Evolutionary conservation across 2,888 invertebrate genomes (phyloP).

Genomic region (Callyntrura sp.): DNA sequence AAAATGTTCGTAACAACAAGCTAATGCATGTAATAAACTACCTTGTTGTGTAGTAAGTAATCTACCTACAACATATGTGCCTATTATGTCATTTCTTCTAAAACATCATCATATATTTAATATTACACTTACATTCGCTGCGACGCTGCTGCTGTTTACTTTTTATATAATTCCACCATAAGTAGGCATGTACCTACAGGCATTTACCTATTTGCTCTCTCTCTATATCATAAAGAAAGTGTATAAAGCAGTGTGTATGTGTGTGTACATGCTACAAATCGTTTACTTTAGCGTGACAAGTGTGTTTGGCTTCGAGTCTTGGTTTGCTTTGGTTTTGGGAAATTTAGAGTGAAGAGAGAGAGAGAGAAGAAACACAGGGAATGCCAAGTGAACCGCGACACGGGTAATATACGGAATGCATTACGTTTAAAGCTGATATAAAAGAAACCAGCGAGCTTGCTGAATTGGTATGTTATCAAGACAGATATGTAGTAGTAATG

Average conservation of each 20-base stretch:
- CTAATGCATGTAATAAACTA: slow-evolving; percentile 72
- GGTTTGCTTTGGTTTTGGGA: slow-evolving; percentile 56
- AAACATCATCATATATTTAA: slow-evolving; percentile 25
- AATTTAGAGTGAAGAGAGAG: too few species aligned
- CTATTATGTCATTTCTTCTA: slow-evolving; percentile 60
- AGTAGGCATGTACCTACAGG: too few species aligned
- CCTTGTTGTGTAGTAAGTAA: slow-evolving; percentile 65
- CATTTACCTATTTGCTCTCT: too few species aligned
- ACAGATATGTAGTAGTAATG: neutral
- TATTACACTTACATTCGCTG: neutral
- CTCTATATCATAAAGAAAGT: neutral
- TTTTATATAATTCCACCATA: neutral
- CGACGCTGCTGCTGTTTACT: too few species aligned
- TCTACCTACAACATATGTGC: slow-evolving; percentile 72
- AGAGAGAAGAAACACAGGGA: slow-evolving; percentile 42
- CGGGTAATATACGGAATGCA: slow-evolving; percentile 47
- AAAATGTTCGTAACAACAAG: slow-evolving; percentile 55
- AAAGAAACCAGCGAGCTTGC: slow-evolving; percentile 29
- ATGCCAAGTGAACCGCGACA: slow-evolving; percentile 65
- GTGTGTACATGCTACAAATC: slow-evolving; percentile 23
- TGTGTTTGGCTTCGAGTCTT: slow-evolving; percentile 61
- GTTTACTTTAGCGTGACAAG: slow-evolving; percentile 58
- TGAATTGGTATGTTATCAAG: slow-evolving; percentile 66
- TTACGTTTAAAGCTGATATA: neutral
- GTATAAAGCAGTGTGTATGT: neutral